Percentiles rank a stretch among this genome's conserved stretches.
phyloP scores from a whole-genome alignment of 2,113 vertebrate species.

The Pitta sordida region DNA sequence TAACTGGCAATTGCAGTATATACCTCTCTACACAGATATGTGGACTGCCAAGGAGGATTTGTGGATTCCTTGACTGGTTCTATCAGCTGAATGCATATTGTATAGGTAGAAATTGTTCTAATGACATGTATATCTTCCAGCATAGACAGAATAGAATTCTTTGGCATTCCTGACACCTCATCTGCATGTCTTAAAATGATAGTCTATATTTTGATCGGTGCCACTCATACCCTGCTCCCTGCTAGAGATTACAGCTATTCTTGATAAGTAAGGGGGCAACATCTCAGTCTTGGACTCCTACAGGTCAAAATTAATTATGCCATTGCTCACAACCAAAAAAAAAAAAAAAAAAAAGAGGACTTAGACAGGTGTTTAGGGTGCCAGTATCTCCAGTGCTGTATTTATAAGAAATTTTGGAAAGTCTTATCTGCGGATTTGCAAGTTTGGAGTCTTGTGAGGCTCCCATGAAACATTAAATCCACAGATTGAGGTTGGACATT shows the following conservation, averaged over 20 bases:
- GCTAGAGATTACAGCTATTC: neutral
- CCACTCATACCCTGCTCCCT: neutral
- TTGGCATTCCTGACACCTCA: neutral
- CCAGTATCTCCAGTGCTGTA: neutral
- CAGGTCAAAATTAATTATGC: neutral
- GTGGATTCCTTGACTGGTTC: neutral
- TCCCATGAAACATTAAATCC: too few species aligned
- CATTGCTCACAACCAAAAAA: neutral
- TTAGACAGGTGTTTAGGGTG: neutral
- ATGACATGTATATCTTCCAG: neutral
- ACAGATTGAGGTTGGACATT: too few species aligned
- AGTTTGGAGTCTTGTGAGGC: too few species aligned
- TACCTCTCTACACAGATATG: neutral
- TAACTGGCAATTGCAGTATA: neutral
- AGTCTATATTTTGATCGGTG: neutral
- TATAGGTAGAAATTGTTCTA: neutral
- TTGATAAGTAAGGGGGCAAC: neutral
- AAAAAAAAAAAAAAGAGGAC: neutral
- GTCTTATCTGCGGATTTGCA: too few species aligned
- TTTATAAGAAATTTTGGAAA: neutral
- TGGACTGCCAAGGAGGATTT: neutral
- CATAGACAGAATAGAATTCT: neutral
- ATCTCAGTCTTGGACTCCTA: neutral
- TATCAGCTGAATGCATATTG: neutral
- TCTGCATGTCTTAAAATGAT: neutral